Conservation (phyloP, 2,888 invertebrate genomes). For the Dione juno region DNA sequence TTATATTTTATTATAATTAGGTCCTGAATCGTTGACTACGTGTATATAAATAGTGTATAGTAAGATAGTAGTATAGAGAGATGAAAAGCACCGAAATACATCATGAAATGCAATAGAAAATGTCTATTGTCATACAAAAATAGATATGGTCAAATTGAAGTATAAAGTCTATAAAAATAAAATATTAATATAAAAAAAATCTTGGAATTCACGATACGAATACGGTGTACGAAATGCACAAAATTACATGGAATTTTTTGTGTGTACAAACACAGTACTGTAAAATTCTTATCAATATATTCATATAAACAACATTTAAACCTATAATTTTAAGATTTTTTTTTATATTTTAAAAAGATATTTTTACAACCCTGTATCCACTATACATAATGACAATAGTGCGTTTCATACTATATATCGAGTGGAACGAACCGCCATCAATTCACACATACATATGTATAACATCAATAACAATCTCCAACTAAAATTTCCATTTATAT, state of each 20-base stretch:
- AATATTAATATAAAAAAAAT: constrained; percentile 61
- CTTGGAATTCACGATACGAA: constrained; percentile 59
- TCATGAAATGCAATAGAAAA: constrained; percentile 43
- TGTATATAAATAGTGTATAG: constrained; percentile 39
- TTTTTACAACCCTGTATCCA: constrained; percentile 84
- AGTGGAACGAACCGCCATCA: constrained; percentile 46
- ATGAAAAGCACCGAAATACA: constrained; percentile 45
- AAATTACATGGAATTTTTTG: constrained; percentile 56
- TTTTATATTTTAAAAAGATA: constrained; percentile 78
- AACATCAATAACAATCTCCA: constrained; percentile 44
- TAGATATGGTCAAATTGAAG: constrained; percentile 47
- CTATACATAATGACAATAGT: constrained; percentile 78
- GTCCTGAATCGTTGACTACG: constrained; percentile 40
- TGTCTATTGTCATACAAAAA: constrained; percentile 47
- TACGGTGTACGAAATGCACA: constrained; percentile 44
- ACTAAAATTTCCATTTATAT: constrained; percentile 40
- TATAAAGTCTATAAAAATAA: constrained; percentile 58
- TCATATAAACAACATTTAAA: constrained; percentile 79
- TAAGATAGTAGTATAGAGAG: constrained; percentile 41
- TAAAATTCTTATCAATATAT: constrained; percentile 76
- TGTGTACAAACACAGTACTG: constrained; percentile 72
- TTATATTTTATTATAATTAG: constrained; percentile 31
- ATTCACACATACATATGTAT: constrained; percentile 45
- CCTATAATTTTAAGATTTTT: constrained; percentile 66
- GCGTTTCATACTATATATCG: constrained; percentile 62